Evolutionary conservation across 2,888 invertebrate species (phyloP), one percentile per base, ranked within the genome.

Genomic region (Toxonevra muliebris): DNA sequence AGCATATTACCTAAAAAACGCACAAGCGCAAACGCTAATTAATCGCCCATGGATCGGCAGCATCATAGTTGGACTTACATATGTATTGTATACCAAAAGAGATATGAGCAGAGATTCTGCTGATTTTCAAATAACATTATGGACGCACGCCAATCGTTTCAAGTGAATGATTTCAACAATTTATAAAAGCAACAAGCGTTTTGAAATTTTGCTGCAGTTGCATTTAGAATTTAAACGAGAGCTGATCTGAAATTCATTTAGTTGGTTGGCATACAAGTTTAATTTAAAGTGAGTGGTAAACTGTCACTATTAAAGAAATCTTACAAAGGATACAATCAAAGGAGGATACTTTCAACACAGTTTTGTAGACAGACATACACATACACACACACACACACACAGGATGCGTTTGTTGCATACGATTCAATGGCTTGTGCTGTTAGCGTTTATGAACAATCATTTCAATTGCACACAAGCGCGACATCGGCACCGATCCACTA

Each of bases 111-210:
- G 30, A 30, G 43, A 62, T 59, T 67, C 41, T 57, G 42, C 50
- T 50, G 50, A 20, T 62, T 13, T 12, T 12, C 50, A 66, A 62
- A n/a, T n/a, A n/a, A 62, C 50, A 48, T 19, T 70, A 65, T 76
- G 71, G 74, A 72, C 69, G 75, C 84, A 84, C 82, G 83, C 82
- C 75, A 83, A 75, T 74, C 76, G 70, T 81, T 83, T 82, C 84
- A 74, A 74, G 68, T 73, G 79, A 83, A 77, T 81, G 84, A 75
- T 68, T 64, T 64, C 58, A 68, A 69, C 79, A 80, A 76, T 80
- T 83, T 81, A 84, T 83, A 83, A 83, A 83, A 83, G 81, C 79
- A 73, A 71, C 70, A 74, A 61, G 69, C 72, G 69, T 71, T 71
- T 73, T 76, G 76, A 76, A 75, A 72, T 75, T 79, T 78, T 76